Evolutionary conservation across 2,113 vertebrate species (phyloP).

Genomic region (Labeo rohita): DNA sequence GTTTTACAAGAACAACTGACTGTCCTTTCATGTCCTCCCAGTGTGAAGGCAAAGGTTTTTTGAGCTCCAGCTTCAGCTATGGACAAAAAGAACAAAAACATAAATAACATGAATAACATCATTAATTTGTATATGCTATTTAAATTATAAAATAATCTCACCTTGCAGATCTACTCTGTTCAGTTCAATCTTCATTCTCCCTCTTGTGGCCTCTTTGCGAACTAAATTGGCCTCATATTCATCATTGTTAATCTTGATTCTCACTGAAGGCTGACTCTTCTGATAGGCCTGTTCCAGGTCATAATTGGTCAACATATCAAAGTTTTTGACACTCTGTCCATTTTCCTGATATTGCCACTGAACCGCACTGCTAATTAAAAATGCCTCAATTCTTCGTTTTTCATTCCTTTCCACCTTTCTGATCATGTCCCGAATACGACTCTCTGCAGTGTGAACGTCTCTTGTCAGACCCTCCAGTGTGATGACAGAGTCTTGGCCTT

Average conservation of each 20-base stretch:
- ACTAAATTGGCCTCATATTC: slow-evolving; percentile 56
- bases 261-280: rapidly evolving
- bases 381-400: slow-evolving; percentile 68
- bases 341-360: slow-evolving; percentile 77
- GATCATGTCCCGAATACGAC: slow-evolving; percentile 76
- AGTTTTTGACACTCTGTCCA: slow-evolving; percentile 20
- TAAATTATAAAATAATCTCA: slow-evolving; percentile 36
- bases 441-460: slow-evolving; percentile 74
- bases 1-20: slow-evolving; percentile 57
- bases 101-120: too few relatives aligned
- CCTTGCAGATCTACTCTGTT: slow-evolving; percentile 63
- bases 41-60: slow-evolving; percentile 31
- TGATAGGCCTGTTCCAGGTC: slow-evolving; percentile 78
- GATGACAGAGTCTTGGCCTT: slow-evolving; percentile 67
- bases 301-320: slow-evolving; percentile 78
- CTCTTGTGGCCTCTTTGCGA: slow-evolving; percentile 45
- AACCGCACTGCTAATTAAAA: slow-evolving; percentile 65
- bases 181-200: slow-evolving; percentile 50
- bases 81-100: slow-evolving; percentile 23
- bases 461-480: slow-evolving; percentile 79
- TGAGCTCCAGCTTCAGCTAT: background rate
- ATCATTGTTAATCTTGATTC: slow-evolving; percentile 66
- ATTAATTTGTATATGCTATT: background rate
- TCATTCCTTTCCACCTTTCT: slow-evolving; percentile 67
- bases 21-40: slow-evolving; percentile 81